Evolutionary conservation across 2,888 invertebrate species (phyloP), one percentile per base, ranked within the genome.

Genomic region (Andrena minutula): DNA sequence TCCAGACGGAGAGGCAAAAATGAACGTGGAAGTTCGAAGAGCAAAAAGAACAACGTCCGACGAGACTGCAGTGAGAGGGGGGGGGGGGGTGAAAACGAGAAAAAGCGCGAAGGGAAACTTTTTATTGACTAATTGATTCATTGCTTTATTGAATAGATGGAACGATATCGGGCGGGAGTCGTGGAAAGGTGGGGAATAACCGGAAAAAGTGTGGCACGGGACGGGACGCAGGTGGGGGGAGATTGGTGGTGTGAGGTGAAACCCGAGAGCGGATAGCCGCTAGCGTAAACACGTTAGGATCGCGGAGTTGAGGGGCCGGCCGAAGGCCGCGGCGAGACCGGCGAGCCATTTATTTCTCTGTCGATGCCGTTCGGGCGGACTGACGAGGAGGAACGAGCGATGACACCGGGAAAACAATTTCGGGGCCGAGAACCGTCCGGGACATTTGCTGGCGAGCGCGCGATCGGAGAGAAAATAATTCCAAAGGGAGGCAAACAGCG

Each of bases 41-140:
- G 2, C 16, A 78, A 78, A 66, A 66, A 41, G 61, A 41, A 12
- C 41, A 41, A 41, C 41, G 41, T 5, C 51, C 10, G 49, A 63
- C 41, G 51, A 35, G 26, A 60, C 51, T 64, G 32, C 20, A 28
- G 23, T 8, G 53, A 30, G 41, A 30, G 26, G 23, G 53, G 16
- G 0, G 41, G 26, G 26, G 23, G 53, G 16, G 0, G 68, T 58
- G 5, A 10, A 60, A 47, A 23, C 16, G 41, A 10, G 32, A 6
- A 35, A 56, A 68, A 49, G 26, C 20, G 51, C 47, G 66, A n/a
- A 26, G 41, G 30, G 26, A 83, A 76, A 60, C 61, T 82, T 77
- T 77, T 75, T 78, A 77, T 74, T 51, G 74, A 63, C 75, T 83
- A 83, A 83, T 83, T 83, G 78, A 82, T 83, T 83, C 83, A 75